phyloP scores from a whole-genome alignment of 2,797 vertebrate genomes.

The Ispidina picta region DNA sequence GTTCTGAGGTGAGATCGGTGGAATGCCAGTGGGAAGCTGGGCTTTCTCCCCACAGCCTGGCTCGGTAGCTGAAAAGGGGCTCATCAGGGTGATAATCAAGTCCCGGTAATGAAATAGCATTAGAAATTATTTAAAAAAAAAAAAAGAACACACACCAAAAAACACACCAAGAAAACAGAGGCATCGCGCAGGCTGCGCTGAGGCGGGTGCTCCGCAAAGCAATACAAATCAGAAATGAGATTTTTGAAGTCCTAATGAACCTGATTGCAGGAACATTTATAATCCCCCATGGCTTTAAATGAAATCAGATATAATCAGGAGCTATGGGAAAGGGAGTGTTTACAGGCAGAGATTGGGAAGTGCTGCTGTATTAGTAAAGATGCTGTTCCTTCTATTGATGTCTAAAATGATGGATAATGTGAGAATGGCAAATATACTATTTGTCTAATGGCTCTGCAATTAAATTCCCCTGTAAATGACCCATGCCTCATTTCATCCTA shows the following conservation, averaged over 20 bases:
- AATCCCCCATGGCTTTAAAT: conserved; percentile 80
- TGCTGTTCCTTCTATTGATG: conserved; percentile 88
- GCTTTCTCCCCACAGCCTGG: background rate
- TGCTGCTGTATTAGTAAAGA: conserved; percentile 70
- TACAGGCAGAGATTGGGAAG: conserved; percentile 75
- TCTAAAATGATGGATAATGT: conserved; percentile 96
- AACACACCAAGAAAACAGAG: background rate
- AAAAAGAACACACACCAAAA: too few species aligned
- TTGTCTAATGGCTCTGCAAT: conserved; percentile 99
- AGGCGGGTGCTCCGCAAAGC: conserved; percentile 51
- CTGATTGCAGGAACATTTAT: conserved; percentile 80
- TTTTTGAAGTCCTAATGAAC: conserved; percentile 76
- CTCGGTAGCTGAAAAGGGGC: background rate
- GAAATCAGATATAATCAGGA: conserved; percentile 83
- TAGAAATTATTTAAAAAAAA: background rate
- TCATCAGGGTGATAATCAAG: background rate
- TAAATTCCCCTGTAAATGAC: conserved; percentile 99
- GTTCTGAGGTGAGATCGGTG: too few species aligned
- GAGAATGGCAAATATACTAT: conserved; percentile 95
- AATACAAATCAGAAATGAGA: conserved; percentile 73
- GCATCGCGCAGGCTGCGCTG: conserved; percentile 33
- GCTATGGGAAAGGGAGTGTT: conserved; percentile 78
- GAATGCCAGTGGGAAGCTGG: background rate
- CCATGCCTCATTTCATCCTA: conserved; percentile 99
- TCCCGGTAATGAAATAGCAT: background rate